A percentile compares a stretch with the other conserved stretches of the same genome.
These are phyloP conservation scores for Oryzias woworae DNA, from an alignment of 2,113 vertebrate genomes.

Conservation along the genomic window DNA sequence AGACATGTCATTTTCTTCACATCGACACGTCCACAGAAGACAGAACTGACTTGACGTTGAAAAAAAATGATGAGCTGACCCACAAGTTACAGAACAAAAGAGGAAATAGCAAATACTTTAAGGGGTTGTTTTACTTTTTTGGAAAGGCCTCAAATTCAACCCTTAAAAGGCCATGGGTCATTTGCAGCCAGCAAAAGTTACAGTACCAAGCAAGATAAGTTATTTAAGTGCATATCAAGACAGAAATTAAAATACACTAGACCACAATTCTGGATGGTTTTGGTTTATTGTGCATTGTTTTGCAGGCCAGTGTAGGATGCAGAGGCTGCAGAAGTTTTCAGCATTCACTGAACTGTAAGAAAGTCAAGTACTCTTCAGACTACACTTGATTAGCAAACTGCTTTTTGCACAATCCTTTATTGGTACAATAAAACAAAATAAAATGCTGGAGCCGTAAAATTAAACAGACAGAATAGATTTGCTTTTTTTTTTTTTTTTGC, in stretches of 20 bases:
- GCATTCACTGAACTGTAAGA: slow-evolving; percentile 39
- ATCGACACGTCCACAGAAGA: too few species aligned
- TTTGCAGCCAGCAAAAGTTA: slow-evolving; percentile 40
- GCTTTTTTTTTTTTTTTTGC: slow-evolving; percentile 23
- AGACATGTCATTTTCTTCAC: too few species aligned
- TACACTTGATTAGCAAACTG: slow-evolving; percentile 69
- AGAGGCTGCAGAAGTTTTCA: slow-evolving; percentile 51
- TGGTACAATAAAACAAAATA: slow-evolving; percentile 77
- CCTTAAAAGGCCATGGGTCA: slow-evolving; percentile 10
- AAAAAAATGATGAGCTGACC: too few species aligned
- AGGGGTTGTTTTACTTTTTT: too few species aligned
- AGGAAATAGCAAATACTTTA: too few species aligned
- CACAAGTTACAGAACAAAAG: too few species aligned
- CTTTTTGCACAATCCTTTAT: slow-evolving; percentile 78
- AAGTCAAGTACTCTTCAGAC: slow-evolving; percentile 55
- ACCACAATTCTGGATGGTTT: slow-evolving; percentile 57
- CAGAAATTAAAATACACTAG: slow-evolving; percentile 41
- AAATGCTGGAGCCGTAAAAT: slow-evolving; percentile 73
- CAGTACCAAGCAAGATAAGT: slow-evolving; percentile 33
- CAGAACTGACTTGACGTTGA: too few species aligned
- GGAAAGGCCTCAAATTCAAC: too few species aligned
- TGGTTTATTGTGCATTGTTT: slow-evolving; percentile 71
- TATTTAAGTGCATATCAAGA: slow-evolving; percentile 34
- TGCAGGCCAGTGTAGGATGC: slow-evolving; percentile 46
- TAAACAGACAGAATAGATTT: slow-evolving; percentile 73